Evolutionary conservation across 2,797 vertebrate species (phyloP), one percentile per base, ranked within the genome.

Genomic region (Phataginus tetradactyla): DNA sequence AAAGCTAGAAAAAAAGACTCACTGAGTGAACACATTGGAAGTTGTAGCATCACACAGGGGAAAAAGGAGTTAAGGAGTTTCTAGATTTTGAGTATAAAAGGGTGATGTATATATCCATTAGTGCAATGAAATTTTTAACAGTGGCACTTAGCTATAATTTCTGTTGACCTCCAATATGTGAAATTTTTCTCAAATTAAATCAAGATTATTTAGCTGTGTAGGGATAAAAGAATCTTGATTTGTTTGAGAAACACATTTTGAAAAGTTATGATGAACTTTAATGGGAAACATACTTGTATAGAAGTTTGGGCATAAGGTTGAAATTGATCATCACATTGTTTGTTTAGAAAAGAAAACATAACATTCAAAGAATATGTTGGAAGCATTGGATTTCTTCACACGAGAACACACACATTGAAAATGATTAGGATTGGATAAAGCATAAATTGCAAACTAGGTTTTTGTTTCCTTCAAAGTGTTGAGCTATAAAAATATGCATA

Each of bases 321-420:
- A 98, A 98, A 97, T 97, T 96, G 97, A 97, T 97, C 97, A 97
- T 97, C 97, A 97, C 98, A 94, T 97, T 97, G 97, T 98, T 98
- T 98, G 98, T 98, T 98, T 98, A 95, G 97, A 97, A 97, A 98
- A 97, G 98, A 94, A 97, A 97, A 97, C 97, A 95, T 97, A 97
- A 94, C 96, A 95, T 97, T 97, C 95, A 97, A 95, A 94, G 94
- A 97, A 81, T 96, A 96, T 74, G 94, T 94, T 98, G 85, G 96
- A 95, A 97, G 96, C 97, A 95, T 97, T 97, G 91, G 87, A 88
- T 98, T 98, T 97, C 96, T 93, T 93, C 91, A 96, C 91, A 93
- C 83, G 91, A 97, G 98, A 98, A 98, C 97, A 97, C 98, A 98
- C 98, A 98, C 98, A 98, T 97, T 85, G 98, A 96, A 97, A 91